A percentile compares a stretch with the other conserved stretches of the same genome.
Conservation (phyloP, 1,140 invertebrate genomes). For the Drosophila neocordata region DNA sequence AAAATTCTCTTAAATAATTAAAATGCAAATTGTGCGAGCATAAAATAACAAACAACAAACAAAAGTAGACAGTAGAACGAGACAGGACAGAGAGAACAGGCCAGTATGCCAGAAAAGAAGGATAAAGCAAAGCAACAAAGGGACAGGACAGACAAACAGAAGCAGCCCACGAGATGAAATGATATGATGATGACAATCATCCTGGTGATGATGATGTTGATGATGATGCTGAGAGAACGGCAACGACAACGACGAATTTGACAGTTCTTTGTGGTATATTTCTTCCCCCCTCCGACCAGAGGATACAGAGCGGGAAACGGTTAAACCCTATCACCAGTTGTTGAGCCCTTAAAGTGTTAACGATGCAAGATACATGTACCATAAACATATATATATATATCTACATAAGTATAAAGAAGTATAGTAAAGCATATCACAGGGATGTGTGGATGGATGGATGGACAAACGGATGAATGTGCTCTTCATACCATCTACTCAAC, state of each 20-base stretch:
- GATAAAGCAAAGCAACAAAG: conserved; percentile 45
- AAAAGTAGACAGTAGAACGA: conserved; percentile 49
- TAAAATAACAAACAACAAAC: conserved; percentile 72
- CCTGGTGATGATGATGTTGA: conserved; percentile 32
- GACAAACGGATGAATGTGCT: background rate
- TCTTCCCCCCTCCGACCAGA: conserved; percentile 10
- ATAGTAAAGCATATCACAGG: conserved; percentile 10
- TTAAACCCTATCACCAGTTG: conserved; percentile 2
- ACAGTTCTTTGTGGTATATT: conserved; percentile 76
- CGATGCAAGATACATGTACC: conserved; percentile 31
- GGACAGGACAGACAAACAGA: conserved; percentile 49
- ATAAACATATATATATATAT: background rate
- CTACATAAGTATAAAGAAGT: conserved; percentile 6
- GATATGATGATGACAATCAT: conserved; percentile 49
- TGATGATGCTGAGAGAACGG: conserved; percentile 23
- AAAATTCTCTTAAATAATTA: conserved; percentile 82
- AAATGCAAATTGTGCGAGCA: conserved; percentile 80
- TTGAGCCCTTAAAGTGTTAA: conserved; percentile 64
- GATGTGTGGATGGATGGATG: background rate
- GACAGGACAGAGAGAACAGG: conserved; percentile 46
- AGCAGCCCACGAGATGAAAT: conserved; percentile 41
- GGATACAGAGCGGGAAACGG: background rate
- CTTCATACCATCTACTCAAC: background rate
- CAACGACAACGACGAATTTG: conserved; percentile 60
- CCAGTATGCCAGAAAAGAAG: conserved; percentile 43